Evolutionary conservation across 2,797 vertebrate genomes (phyloP), one percentile per base, ranked within the genome.

Genomic region (Squalus acanthias): DNA sequence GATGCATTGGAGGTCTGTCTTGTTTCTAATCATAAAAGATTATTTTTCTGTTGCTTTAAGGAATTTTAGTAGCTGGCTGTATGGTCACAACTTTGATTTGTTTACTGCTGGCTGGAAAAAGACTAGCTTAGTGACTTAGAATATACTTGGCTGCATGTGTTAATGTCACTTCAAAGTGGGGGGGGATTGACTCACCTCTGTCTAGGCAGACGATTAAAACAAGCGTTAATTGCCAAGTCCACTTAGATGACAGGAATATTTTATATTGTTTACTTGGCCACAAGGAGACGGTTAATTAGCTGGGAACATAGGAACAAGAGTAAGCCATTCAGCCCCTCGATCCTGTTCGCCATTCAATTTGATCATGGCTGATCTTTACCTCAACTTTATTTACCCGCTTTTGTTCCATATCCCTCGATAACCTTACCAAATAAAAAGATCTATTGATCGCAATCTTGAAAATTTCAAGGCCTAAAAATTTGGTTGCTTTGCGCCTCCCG

Each of bases 11-110:
- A 85, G 82, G 82, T 85, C 82, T 85, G 65, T 39, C 22, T 46
- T 69, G n/a, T 69, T 93, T 93, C 91, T 93, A 39, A 69, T 22
- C 82, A 9, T 24, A 85, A 85, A 50, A 85, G 39, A 85, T 85
- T 85, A 50, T 46, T 39, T 91, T 60, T 91, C 57, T 91, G 7
- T 65, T 93, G 20, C 9, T 46, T 10, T n/a, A 46, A 69, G 50
- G 65, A 69, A 24, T 69, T 93, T n/a, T 69, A 93, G 89, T 63
- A n/a, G 89, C 57, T 69, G 63, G n/a, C 22, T 93, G 12, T 3
- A 50, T 85, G 46, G 82, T 85, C 26, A 91, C 88, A 12, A 91
- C 57, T 63, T 91, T 91, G 88, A 91, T 63, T 85, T 89, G 87
- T 57, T 89, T 89, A 60, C 87, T 89, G 87, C 26, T 60, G 50